Percentiles rank a stretch among this genome's conserved stretches.
Conservation (phyloP, 2,797 vertebrate genomes). For the Mormyrops boulengeri region DNA sequence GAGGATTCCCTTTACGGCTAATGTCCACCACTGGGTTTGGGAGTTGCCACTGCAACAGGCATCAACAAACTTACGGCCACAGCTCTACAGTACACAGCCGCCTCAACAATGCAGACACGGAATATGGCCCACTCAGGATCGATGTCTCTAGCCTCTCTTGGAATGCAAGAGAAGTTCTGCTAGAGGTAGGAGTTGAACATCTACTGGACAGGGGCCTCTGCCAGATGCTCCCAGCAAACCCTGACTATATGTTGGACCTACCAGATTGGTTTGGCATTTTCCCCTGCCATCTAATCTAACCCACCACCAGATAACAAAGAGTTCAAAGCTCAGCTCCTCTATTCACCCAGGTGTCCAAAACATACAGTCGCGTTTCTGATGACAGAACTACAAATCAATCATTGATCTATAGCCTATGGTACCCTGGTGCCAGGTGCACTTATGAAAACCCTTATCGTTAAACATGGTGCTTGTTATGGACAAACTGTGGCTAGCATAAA, state of each 20-base stretch:
- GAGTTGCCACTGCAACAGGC: neutral
- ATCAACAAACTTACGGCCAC: neutral
- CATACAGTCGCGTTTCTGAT: neutral
- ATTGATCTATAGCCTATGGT: neutral
- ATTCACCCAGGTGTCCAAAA: neutral
- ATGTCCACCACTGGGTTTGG: neutral
- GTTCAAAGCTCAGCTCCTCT: neutral
- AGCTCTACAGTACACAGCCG: neutral
- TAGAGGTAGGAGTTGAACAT: neutral
- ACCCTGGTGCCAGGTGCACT: neutral
- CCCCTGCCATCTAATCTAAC: neutral
- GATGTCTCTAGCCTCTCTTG: neutral
- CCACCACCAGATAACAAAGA: neutral
- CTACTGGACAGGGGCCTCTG: neutral
- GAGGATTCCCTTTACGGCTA: neutral
- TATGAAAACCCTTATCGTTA: neutral
- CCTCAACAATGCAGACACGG: neutral
- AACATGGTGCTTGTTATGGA: neutral
- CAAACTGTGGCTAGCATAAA: neutral
- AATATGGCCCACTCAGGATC: neutral
- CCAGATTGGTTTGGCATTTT: neutral
- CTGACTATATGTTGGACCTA: neutral
- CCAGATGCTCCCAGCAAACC: neutral
- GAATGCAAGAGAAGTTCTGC: neutral
- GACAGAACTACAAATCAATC: neutral